phyloP scores from a whole-genome alignment of 2,888 invertebrate species.

The Ectemnius cavifrons region DNA sequence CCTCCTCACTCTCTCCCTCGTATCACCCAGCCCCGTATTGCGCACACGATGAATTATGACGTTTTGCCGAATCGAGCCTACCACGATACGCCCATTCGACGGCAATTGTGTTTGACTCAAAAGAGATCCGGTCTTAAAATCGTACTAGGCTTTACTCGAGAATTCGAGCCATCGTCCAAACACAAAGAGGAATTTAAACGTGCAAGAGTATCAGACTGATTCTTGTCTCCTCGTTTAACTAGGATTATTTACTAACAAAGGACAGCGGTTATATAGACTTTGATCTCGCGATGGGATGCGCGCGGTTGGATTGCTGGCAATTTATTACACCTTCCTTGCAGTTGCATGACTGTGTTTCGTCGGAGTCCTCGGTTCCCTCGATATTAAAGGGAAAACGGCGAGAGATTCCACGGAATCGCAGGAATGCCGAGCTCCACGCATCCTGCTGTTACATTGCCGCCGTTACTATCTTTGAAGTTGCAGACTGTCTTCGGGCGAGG shows the following conservation, averaged over 20 bases:
- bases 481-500: slow-evolving; percentile 24
- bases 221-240: too few species aligned
- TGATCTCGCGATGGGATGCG: too few species aligned
- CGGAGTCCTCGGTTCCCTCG: slow-evolving; percentile 37
- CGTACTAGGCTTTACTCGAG: too few species aligned
- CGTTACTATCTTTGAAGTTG: slow-evolving; percentile 46
- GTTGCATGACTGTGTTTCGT: slow-evolving; percentile 23
- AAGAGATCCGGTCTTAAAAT: background rate
- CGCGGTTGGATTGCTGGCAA: slow-evolving; percentile 17
- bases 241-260: too few species aligned
- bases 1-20: slow-evolving; percentile 3
- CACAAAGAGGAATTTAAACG: too few species aligned
- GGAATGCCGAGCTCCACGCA: slow-evolving; percentile 42
- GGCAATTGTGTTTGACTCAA: slow-evolving; percentile 19
- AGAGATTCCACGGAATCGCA: slow-evolving; percentile 32
- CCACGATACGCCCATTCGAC: slow-evolving; percentile 38
- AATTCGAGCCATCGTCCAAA: too few species aligned
- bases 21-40: slow-evolving; percentile 42
- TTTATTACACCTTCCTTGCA: slow-evolving; percentile 38
- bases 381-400: slow-evolving; percentile 43
- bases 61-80: slow-evolving; percentile 50
- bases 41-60: slow-evolving; percentile 58
- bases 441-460: slow-evolving; percentile 33
- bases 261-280: too few species aligned
- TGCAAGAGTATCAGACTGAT: too few species aligned